phyloP scores from a whole-genome alignment of 2,113 vertebrate species.

The Propithecus coquereli region DNA sequence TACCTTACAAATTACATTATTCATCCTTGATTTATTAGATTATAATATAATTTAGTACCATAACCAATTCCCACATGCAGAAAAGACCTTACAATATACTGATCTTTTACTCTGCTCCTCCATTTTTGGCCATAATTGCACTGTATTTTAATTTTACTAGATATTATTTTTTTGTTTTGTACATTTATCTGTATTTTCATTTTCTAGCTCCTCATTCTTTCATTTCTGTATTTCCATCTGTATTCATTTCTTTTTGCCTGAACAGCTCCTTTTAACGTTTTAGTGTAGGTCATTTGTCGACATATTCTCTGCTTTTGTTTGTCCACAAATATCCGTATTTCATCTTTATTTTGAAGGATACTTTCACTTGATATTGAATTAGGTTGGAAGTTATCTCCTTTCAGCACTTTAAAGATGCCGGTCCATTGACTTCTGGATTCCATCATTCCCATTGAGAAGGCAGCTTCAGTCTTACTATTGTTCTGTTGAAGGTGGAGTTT shows the following conservation, averaged over 20 bases:
- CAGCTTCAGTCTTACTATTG: neutral
- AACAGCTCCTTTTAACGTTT: neutral
- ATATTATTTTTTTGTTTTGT: neutral
- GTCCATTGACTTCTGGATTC: neutral
- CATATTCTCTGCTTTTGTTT: neutral
- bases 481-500: neutral
- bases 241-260: neutral
- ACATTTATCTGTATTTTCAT: neutral
- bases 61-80: neutral
- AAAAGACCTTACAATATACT: neutral
- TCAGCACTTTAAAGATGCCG: neutral
- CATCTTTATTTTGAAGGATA: neutral
- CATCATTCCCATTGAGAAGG: neutral
- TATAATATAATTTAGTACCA: neutral
- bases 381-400: neutral
- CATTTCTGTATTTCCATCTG: neutral
- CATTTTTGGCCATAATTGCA: neutral
- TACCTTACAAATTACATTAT: neutral
- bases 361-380: neutral
- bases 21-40: neutral
- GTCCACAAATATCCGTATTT: neutral
- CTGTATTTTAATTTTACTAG: neutral
- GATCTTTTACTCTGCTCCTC: neutral
- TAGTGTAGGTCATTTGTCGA: neutral
- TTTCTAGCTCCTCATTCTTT: neutral